Evolutionary conservation across 2,888 invertebrate species (phyloP), one percentile per base, ranked within the genome.

Genomic region (Pinctada fucata): DNA sequence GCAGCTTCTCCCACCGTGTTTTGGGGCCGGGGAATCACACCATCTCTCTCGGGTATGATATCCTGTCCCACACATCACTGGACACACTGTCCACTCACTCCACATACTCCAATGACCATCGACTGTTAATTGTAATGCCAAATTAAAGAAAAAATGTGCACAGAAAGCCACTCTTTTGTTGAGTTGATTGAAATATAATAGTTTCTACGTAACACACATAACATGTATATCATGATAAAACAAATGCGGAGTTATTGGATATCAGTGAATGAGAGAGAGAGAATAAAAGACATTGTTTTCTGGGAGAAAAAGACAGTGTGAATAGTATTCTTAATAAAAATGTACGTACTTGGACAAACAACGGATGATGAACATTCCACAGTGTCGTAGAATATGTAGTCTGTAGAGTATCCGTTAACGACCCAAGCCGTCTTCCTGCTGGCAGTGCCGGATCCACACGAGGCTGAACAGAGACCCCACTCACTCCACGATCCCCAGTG

Each of bases 21-120:
- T 68, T 4, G 82, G 80, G 8, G 76, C 51, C 13, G 84, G 84
- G 49, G 31, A 80, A 65, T 84, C 79, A 76, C 84, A 84, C 63
- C 79, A 79, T n/a, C 82, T 72, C 2, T 52, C 49, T n/a, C 80
- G 70, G 50, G 58, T 72, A 4, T 63, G 72, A 4, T 65, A n/a
- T 6, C 82, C 80, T 5, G 16, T 4, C 31, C 82, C 82, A 72
- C 82, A 82, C 2, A 58, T 68, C 0, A 71, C 82, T 3, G 80
- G 76, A 63, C 82, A 82, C 6, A 71, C 3, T 13, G 63, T 8
- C 48, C 71, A 51, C 3, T 47, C 72, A 31, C 63, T 58, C 82
- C 82, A 82, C 10, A n/a, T 2, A 5, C 78, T 78, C 82, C 82
- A 82, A 2, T 68, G 75, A 0, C 82, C 82, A 16, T 72, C 65